Evolutionary conservation across 2,797 vertebrate species (phyloP), one percentile per base, ranked within the genome.

Genomic region (Falco berigora): DNA sequence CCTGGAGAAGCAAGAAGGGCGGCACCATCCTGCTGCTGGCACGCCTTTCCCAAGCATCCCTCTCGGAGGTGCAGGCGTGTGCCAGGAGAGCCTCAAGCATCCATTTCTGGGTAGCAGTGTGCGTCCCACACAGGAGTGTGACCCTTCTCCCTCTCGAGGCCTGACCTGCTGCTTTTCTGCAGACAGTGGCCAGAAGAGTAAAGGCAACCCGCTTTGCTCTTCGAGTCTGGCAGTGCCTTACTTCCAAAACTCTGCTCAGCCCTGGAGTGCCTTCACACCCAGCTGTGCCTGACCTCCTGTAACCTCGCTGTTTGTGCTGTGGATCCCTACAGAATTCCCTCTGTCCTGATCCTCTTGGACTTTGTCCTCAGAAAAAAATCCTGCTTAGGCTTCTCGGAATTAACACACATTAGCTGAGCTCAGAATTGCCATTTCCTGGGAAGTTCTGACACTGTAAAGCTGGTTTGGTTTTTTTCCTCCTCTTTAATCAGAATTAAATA

Each of bases 261-360:
- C 62, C 44, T 59, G 56, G 32, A 59, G 83, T 1, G 0, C 38
- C 58, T 62, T 79, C n/a, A 28, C 42, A 53, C 46, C 49, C 71
- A 46, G 63, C 89, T 67, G 25, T 53, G 72, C 56, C 81, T 92
- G 68, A 63, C 67, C 87, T 89, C 56, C 81, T 0, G 0, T 74
- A 53, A 82, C 89, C 81, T 75, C 4, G 2, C 59, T 81, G 1
- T 80, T 69, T 36, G 25, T 63, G 63, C 78, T 6, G 1, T 89
- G 46, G 34, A 56, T 90, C 87, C 72, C 92, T 80, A 85, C 84
- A 88, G 64, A 91, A 90, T 88, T 95, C 72, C 40, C 75, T 90
- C 49, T 0, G 0, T 90, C 58, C 89, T 24, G 27, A 91, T 80
- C 81, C 24, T 91, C 84, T 47, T 90, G 91, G 89, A 92, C 64